Percentiles rank a stretch among this genome's conserved stretches.
phyloP scores from a whole-genome alignment of 2,113 vertebrate species.

The Esox niger region DNA sequence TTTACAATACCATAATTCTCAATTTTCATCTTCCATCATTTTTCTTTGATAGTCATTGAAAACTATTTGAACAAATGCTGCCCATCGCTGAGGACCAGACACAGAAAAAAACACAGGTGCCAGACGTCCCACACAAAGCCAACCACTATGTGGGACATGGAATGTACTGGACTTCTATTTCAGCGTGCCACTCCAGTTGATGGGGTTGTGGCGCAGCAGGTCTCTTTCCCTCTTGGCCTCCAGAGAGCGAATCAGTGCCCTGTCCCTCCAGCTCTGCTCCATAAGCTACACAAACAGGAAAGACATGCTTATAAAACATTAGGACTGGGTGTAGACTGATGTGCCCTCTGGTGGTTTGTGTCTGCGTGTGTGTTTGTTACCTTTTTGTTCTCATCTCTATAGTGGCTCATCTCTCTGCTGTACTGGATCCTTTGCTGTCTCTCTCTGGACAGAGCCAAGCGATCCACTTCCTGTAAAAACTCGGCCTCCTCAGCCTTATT shows the following conservation, averaged over 20 bases:
- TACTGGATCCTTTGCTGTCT: constrained; percentile 48
- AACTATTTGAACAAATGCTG: too few species aligned
- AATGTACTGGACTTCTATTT: constrained; percentile 46
- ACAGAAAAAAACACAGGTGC: too few species aligned
- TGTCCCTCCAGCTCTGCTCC: constrained; percentile 70
- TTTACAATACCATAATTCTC: background rate
- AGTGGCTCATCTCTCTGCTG: constrained; percentile 55
- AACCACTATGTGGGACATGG: too few species aligned
- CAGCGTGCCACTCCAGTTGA: constrained; percentile 74
- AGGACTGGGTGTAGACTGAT: too few species aligned
- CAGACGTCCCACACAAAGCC: too few species aligned
- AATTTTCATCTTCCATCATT: background rate
- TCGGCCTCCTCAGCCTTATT: constrained; percentile 51
- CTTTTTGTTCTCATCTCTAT: constrained; percentile 72
- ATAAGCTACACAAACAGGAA: constrained; percentile 60
- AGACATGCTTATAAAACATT: background rate
- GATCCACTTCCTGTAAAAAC: constrained; percentile 48
- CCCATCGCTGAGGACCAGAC: too few species aligned
- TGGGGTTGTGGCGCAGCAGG: constrained; percentile 68
- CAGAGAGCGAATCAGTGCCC: constrained; percentile 63
- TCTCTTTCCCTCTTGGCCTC: constrained; percentile 64
- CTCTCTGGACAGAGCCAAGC: constrained; percentile 49
- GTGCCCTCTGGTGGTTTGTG: too few species aligned
- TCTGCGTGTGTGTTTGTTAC: constrained; percentile 39
- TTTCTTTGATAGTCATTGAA: too few species aligned